Percentiles rank a stretch among this genome's conserved stretches.
Conservation (phyloP, 2,113 vertebrate species). For the Trematomus loennbergii region DNA sequence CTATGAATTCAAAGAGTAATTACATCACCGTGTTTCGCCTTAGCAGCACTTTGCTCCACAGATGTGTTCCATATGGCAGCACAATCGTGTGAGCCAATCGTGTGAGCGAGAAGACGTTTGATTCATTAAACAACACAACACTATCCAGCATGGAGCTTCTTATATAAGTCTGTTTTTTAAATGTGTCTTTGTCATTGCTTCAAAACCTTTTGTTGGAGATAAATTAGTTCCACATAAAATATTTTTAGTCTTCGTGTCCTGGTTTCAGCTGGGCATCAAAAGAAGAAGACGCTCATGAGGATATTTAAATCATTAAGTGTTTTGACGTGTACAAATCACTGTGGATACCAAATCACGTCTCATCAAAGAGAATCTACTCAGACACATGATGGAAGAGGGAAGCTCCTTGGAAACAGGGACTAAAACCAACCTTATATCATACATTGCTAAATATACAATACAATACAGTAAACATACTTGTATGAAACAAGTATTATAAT, state of each 20-base stretch:
- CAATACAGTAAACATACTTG: background rate
- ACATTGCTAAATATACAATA: background rate
- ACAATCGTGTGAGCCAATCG: constrained; percentile 36
- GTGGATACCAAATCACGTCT: background rate
- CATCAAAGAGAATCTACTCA: constrained; percentile 4
- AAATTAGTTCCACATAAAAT: constrained; percentile 12
- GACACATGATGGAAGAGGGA: background rate
- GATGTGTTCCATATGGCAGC: constrained; percentile 70
- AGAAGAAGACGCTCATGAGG: background rate
- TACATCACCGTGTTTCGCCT: constrained; percentile 55
- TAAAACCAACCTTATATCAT: no score
- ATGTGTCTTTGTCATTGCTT: constrained; percentile 24
- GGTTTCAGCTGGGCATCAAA: constrained; percentile 29
- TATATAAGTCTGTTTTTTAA: constrained; percentile 43
- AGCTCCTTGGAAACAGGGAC: background rate
- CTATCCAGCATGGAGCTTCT: constrained; percentile 38
- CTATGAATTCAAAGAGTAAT: constrained; percentile 67
- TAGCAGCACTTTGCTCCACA: constrained; percentile 59
- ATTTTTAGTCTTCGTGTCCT: constrained; percentile 4
- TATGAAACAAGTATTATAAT: no score
- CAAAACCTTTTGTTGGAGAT: constrained; percentile 15
- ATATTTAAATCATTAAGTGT: constrained; percentile 27
- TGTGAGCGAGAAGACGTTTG: constrained; percentile 41
- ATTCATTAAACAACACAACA: constrained; percentile 58
- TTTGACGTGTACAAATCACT: constrained; percentile 6